Percentiles rank a stretch among this genome's conserved stretches.
phyloP scores from a whole-genome alignment of 2,888 invertebrate species.

The Urechis unicinctus region DNA sequence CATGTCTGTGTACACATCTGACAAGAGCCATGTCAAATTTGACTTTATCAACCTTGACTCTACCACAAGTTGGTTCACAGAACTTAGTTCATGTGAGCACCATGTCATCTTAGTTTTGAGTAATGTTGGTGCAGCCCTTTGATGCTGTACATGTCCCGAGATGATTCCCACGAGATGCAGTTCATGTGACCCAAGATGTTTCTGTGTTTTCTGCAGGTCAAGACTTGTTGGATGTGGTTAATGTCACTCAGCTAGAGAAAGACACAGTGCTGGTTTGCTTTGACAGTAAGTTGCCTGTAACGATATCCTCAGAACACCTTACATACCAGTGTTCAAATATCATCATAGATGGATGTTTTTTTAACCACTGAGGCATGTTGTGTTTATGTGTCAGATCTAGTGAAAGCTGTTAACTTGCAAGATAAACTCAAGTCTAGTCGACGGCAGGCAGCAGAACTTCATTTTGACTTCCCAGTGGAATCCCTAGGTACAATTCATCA shows the following conservation, averaged over 20 bases:
- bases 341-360: no score
- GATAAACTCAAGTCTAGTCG: conserved; percentile 74
- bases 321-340: no score
- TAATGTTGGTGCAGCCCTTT: no score
- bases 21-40: conserved; percentile 63
- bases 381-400: no score
- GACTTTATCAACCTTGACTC: conserved; percentile 89
- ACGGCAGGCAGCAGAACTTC: conserved; percentile 76
- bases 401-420: conserved; percentile 59
- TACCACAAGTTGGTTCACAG: conserved; percentile 85
- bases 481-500: conserved; percentile 77
- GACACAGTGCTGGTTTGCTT: conserved; percentile 86
- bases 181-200: no score
- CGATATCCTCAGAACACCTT: no score
- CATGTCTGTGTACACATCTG: conserved; percentile 25
- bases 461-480: conserved; percentile 91
- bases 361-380: no score
- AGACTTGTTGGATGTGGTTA: conserved; percentile 61
- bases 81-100: conserved; percentile 41
- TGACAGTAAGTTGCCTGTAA: no score
- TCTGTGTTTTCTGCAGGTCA: no score
- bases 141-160: no score
- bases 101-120: no score
- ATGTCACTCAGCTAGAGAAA: conserved; percentile 84
- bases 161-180: no score